Evolutionary conservation across 2,888 invertebrate genomes (phyloP), one percentile per base, ranked within the genome.

Genomic region (Poecilobothrus nobilitatus): DNA sequence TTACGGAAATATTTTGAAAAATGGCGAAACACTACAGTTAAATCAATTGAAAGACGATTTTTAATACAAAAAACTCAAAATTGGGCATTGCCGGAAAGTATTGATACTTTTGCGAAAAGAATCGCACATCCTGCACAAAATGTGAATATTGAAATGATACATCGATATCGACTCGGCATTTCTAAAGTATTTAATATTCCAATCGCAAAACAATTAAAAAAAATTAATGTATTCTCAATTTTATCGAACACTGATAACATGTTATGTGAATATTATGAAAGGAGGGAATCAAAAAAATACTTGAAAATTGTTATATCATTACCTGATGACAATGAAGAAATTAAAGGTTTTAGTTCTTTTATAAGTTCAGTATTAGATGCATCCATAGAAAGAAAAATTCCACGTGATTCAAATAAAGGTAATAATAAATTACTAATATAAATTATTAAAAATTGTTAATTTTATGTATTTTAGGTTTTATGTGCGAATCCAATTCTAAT

Each of bases 61-160:
- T 83, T 85, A 0, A 78, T 87, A 44, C 84, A 85, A 66, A 81
- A 82, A 66, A 84, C 84, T 61, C 87, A 87, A 0, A 77, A 86
- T 1, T 87, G 86, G 84, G 76, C 86, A 20, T 83, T 83, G n/a
- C 78, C 79, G 1, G 76, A 76, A 64, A 72, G 74, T 0, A 71
- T 76, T 6, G 70, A 71, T 0, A 70, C 75, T 12, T 71, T 76
- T 66, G 68, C 77, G 10, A 37, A 77, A 34, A 81, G 83, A 69
- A 72, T 86, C 1, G 81, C 82, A 64, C 80, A 80, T 44, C 78
- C 81, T 0, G 78, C 81, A 21, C 84, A 86, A 74, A 73, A 79
- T 37, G 70, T 78, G 15, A 81, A 84, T 0, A 74, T 88, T 62
- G 74, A 76, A 66, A 74, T 84, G 74, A 83, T 84, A 75, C 83